Conservation (phyloP, 1,140 invertebrate genomes). For the Drosophila novamexicana region DNA sequence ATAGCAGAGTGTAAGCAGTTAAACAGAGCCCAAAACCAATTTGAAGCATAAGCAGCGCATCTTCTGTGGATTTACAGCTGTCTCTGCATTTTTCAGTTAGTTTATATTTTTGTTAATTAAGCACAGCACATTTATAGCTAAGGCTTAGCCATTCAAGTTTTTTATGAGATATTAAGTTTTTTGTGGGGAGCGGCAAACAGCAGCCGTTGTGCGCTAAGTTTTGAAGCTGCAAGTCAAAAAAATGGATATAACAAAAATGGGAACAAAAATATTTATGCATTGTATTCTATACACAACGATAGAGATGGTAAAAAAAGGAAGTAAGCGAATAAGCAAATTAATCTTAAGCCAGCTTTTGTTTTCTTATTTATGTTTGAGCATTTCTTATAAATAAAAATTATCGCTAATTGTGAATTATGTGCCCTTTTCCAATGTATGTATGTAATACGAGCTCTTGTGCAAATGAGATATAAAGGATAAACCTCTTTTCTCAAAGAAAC, state of each 20-base stretch:
- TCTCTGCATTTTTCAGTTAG: constrained; percentile 33
- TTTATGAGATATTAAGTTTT: constrained; percentile 15
- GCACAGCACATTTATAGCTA: constrained; percentile 60
- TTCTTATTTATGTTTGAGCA: constrained; percentile 52
- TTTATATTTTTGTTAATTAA: constrained; percentile 65
- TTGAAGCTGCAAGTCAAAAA: constrained; percentile 75
- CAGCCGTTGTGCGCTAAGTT: constrained; percentile 66
- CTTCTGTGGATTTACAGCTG: constrained; percentile 54
- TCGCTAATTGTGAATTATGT: constrained; percentile 41
- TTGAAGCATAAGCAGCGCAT: constrained; percentile 73
- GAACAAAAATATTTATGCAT: constrained; percentile 39
- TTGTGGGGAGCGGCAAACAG: constrained; percentile 48
- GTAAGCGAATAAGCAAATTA: constrained; percentile 74
- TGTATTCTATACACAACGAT: constrained; percentile 44
- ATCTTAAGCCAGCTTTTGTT: constrained; percentile 72
- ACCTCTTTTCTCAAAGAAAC: no score
- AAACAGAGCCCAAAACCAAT: constrained; percentile 66
- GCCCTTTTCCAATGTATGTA: constrained; percentile 36
- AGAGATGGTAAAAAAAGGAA: constrained; percentile 36
- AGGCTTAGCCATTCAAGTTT: constrained; percentile 40
- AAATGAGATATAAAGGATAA: no score
- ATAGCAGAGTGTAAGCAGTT: constrained; percentile 54
- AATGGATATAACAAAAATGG: constrained; percentile 56
- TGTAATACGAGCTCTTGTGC: no score
- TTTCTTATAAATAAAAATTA: constrained; percentile 61